Percentiles rank a stretch among this genome's conserved stretches.
phyloP scores from a whole-genome alignment of 2,888 invertebrate genomes.

The Amphiduros pacificus region DNA sequence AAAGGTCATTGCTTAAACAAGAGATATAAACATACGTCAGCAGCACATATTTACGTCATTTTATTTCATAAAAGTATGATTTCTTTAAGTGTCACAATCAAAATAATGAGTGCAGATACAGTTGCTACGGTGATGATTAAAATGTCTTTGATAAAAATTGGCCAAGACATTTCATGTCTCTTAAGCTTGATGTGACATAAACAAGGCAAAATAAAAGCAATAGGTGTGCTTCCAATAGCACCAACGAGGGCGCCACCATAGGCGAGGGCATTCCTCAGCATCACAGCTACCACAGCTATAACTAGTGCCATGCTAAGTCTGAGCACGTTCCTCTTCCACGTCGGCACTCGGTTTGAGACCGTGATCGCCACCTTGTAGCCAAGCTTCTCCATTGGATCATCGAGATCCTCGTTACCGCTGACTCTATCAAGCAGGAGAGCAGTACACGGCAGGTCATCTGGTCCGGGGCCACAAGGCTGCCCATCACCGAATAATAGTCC shows the following conservation, averaged over 20 bases:
- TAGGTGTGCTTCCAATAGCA: conserved; percentile 2
- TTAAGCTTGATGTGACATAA: conserved; percentile 4
- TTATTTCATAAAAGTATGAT: too few relatives aligned
- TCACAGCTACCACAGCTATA: background rate
- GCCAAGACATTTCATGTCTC: background rate
- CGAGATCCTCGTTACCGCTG: too few relatives aligned
- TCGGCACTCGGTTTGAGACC: too few relatives aligned
- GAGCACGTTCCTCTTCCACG: conserved; percentile 4
- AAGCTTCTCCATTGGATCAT: too few relatives aligned
- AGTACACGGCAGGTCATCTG: too few relatives aligned
- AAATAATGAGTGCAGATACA: background rate
- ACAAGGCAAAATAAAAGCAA: conserved; percentile 9
- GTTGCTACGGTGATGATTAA: background rate
- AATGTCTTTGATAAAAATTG: conserved; percentile 1
- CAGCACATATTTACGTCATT: too few relatives aligned
- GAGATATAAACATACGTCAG: too few relatives aligned
- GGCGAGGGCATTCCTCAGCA: conserved; percentile 1
- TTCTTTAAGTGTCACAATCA: too few relatives aligned
- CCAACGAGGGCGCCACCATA: conserved; percentile 8
- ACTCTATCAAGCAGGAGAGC: too few relatives aligned
- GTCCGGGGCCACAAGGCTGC: too few relatives aligned
- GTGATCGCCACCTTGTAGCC: too few relatives aligned
- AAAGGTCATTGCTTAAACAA: too few relatives aligned
- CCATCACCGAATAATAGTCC: conserved; percentile 35
- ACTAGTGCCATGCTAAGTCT: background rate